Conservation (phyloP, 2,888 invertebrate species). For the Rutpela maculata region DNA sequence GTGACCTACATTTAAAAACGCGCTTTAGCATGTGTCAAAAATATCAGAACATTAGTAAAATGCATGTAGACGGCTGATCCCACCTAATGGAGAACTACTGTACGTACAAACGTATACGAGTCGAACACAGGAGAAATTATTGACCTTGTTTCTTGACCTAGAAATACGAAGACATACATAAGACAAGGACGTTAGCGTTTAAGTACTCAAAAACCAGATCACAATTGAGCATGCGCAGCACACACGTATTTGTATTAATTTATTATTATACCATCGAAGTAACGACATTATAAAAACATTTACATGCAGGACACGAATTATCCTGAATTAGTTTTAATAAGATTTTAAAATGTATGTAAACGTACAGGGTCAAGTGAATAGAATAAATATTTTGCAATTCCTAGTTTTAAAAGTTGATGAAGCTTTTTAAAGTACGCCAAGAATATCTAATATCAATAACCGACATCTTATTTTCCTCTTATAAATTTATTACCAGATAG, state of each 20-base stretch:
- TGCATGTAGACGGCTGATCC: conserved; percentile 54
- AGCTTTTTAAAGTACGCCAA: neutral
- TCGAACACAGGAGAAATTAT: conserved; percentile 72
- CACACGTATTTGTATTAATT: conserved; percentile 37
- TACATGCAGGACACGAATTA: conserved; percentile 25
- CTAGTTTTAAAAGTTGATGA: neutral
- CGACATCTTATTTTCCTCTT: too few species aligned
- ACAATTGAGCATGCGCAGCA: conserved; percentile 60
- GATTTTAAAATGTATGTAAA: conserved; percentile 23
- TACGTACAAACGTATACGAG: conserved; percentile 52
- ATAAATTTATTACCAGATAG: too few species aligned
- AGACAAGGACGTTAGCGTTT: conserved; percentile 68
- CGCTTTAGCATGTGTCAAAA: conserved; percentile 58
- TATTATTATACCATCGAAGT: conserved; percentile 26
- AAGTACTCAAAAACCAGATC: conserved; percentile 65
- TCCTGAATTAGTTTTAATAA: conserved; percentile 27
- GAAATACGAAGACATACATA: conserved; percentile 74
- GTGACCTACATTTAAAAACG: conserved; percentile 62
- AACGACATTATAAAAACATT: conserved; percentile 30
- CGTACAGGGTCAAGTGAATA: neutral
- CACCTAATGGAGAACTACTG: conserved; percentile 66
- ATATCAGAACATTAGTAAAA: conserved; percentile 62
- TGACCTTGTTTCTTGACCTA: conserved; percentile 76
- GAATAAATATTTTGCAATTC: neutral
- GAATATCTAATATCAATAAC: neutral